Base-by-base conservation (phyloP, 1,140 invertebrate genomes). In the Cotesia glomerata region DNA sequence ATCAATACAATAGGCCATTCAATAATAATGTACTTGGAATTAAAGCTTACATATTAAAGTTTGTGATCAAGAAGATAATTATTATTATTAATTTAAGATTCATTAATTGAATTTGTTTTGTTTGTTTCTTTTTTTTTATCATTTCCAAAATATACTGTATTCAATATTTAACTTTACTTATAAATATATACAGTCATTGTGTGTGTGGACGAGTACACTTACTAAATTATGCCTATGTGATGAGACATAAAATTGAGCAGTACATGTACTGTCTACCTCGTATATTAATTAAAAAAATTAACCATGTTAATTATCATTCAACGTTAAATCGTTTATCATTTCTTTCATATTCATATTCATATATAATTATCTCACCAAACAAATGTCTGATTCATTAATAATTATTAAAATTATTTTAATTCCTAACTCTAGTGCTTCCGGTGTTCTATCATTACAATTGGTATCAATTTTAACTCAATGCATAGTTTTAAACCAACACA, bases 121-220 rank as follows among this genome's bases (percentile, higher is more conserved):
- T 45, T 45, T 45, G 39, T 45, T 45, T 45, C 11, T 7, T 45
- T 45, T 26, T 26, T 26, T 26, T 26, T 26, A 26, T 26, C 26
- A 26, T 83, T 78, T 83, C 80, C 82, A 86, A 86, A 87, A 87
- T 86, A 87, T 85, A 85, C 81, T 85, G 84, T 87, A 86, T 87
- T 85, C 83, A 87, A 84, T 85, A 83, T 85, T 85, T 85, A 81
- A 85, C 78, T 85, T 87, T 81, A 84, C 80, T 82, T 85, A 85
- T 84, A 84, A 83, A 86, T 86, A 87, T 86, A 83, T 87, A 86
- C 85, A 87, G 80, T 85, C 77, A 77, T 45, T 45, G 8, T 45
- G 39, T 84, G 78, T 80, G 74, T 81, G 51, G 49, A 75, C 77
- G 77, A 79, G 73, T 71, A 80, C 72, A 80, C 83, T 77, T 81